Evolutionary conservation across 2,113 vertebrate genomes (phyloP).

Genomic region (Syrmaticus mikado): DNA sequence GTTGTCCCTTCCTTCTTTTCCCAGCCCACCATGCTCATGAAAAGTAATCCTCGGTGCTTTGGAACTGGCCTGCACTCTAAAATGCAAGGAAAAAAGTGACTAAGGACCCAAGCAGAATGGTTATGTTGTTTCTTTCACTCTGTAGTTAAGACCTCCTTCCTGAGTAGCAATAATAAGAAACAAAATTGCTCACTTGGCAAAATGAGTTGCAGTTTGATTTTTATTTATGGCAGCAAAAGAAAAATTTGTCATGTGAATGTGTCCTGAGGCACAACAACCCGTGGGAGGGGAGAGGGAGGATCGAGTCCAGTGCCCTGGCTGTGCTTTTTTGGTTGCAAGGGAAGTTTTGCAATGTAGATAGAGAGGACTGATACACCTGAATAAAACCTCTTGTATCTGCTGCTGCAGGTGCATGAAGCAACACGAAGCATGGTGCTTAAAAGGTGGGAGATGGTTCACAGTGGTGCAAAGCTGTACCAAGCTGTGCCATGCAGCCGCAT

Average conservation of each 20-base stretch:
- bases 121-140: neutral
- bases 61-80: neutral
- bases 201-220: neutral
- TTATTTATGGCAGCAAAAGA: conserved; percentile 18
- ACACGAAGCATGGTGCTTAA: accelerated
- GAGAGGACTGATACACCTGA: accelerated
- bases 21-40: neutral
- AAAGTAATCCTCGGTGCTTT: neutral
- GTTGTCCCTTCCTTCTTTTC: neutral
- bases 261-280: neutral
- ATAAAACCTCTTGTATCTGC: neutral
- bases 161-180: neutral
- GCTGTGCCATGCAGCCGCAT: neutral
- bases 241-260: neutral
- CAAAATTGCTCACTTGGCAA: neutral
- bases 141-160: neutral
- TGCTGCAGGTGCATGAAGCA: neutral
- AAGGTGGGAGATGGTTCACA: accelerated
- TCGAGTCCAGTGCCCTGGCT: neutral
- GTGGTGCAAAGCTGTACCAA: neutral
- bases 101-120: neutral
- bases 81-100: neutral
- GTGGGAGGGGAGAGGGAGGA: neutral
- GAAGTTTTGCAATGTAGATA: neutral
- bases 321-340: neutral